Percentiles rank a stretch among this genome's conserved stretches.
Conservation (phyloP, 2,888 invertebrate species). For the Baronia brevicornis region DNA sequence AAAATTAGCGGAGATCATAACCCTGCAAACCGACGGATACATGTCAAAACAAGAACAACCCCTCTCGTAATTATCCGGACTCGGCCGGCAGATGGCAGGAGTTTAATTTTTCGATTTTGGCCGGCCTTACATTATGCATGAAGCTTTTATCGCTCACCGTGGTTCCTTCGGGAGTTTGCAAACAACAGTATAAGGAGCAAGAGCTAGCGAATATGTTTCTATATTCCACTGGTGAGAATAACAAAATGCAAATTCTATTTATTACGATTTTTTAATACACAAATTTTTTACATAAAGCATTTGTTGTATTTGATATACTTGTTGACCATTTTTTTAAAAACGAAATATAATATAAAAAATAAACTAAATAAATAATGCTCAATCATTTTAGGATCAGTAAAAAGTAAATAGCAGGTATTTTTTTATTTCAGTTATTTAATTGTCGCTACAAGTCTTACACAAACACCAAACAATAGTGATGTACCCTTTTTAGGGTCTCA, state of each 20-base stretch:
- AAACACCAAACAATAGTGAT: slow-evolving; percentile 20
- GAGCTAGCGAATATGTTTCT: slow-evolving; percentile 23
- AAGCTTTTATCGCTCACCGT: slow-evolving; percentile 71
- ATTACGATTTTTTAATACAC: too few relatives aligned
- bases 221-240: too few relatives aligned
- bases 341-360: too few relatives aligned
- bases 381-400: too few relatives aligned
- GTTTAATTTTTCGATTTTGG: slow-evolving; percentile 75
- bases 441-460: slow-evolving; percentile 19
- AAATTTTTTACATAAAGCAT: background rate
- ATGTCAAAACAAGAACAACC: slow-evolving; percentile 42
- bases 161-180: slow-evolving; percentile 62
- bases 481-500: slow-evolving; percentile 61
- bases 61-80: slow-evolving; percentile 46
- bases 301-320: too few relatives aligned
- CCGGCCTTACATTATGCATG: slow-evolving; percentile 68
- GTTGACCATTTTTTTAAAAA: too few relatives aligned
- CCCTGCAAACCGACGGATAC: slow-evolving; percentile 37
- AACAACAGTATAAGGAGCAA: slow-evolving; percentile 18
- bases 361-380: too few relatives aligned
- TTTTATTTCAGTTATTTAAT: background rate
- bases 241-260: background rate
- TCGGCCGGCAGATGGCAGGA: slow-evolving; percentile 63
- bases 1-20: slow-evolving; percentile 54
- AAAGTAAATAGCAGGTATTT: too few relatives aligned